A percentile compares a stretch with the other conserved stretches of the same genome.
Conservation (phyloP, 2,888 invertebrate genomes). For the Lepas anatifera region DNA sequence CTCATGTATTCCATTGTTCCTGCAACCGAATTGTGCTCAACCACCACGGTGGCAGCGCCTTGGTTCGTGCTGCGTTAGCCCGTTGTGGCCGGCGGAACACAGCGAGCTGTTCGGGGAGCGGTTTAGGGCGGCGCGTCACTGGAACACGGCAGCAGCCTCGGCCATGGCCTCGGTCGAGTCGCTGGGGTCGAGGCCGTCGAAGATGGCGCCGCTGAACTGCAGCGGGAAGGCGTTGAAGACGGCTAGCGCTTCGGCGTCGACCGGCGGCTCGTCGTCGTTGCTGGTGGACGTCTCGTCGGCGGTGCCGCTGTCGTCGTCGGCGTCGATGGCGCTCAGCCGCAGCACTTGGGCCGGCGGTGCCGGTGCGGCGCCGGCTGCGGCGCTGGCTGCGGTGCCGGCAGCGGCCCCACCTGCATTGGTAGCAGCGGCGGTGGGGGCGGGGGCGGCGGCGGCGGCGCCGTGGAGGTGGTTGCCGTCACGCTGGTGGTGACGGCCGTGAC, state of each 20-base stretch:
- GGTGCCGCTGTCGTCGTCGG: neutral
- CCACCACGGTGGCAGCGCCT: no score
- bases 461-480: neutral
- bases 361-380: neutral
- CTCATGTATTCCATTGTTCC: no score
- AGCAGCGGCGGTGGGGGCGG: neutral
- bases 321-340: neutral
- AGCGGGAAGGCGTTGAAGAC: neutral
- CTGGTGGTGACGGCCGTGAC: neutral
- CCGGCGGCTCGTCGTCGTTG: neutral
- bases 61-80: no score
- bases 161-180: neutral
- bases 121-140: neutral
- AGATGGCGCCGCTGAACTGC: neutral
- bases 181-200: neutral
- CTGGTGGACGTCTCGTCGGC: slow-evolving; percentile 8
- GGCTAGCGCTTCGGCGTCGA: neutral
- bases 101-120: no score
- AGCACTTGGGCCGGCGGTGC: neutral
- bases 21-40: no score
- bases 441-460: neutral
- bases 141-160: neutral
- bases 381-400: neutral
- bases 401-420: no score
- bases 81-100: no score